phyloP scores from a whole-genome alignment of 2,888 invertebrate genomes.

The Tribolium freemani region DNA sequence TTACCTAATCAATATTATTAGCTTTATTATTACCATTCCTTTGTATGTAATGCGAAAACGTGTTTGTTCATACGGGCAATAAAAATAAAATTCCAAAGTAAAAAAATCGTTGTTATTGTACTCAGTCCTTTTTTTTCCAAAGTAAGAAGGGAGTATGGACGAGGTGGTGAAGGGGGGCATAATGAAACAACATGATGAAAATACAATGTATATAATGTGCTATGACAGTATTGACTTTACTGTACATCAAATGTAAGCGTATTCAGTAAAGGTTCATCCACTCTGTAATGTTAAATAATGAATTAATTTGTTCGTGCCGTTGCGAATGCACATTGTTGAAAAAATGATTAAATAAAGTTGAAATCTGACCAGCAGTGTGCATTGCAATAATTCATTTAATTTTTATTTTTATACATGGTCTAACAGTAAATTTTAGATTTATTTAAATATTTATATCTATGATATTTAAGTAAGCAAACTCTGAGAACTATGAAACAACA shows the following conservation, averaged over 20 bases:
- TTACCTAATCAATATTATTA: not conserved
- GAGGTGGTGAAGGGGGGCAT: not conserved
- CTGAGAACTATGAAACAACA: constrained; percentile 51
- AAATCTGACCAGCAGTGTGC: constrained; percentile 31
- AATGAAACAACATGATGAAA: constrained; percentile 54
- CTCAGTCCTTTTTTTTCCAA: not conserved
- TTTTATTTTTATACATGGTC: constrained; percentile 39
- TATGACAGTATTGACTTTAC: constrained; percentile 56
- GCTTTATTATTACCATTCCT: not conserved
- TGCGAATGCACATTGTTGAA: constrained; percentile 42
- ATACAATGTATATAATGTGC: constrained; percentile 65
- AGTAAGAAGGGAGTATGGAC: not conserved
- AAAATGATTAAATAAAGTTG: constrained; percentile 8
- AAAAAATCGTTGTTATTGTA: too few species aligned
- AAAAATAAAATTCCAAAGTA: not conserved
- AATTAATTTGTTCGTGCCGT: constrained; percentile 41
- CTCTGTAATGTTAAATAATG: constrained; percentile 50
- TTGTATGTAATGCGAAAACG: not conserved
- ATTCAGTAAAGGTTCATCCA: constrained; percentile 59
- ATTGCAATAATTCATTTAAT: constrained; percentile 27
- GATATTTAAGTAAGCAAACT: constrained; percentile 48
- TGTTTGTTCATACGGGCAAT: not conserved
- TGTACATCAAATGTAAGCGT: constrained; percentile 62
- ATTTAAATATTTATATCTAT: constrained; percentile 46
- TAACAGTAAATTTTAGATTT: constrained; percentile 42